Evolutionary conservation across 2,797 vertebrate species (phyloP).

Genomic region (Microctenopoma lineatum): DNA sequence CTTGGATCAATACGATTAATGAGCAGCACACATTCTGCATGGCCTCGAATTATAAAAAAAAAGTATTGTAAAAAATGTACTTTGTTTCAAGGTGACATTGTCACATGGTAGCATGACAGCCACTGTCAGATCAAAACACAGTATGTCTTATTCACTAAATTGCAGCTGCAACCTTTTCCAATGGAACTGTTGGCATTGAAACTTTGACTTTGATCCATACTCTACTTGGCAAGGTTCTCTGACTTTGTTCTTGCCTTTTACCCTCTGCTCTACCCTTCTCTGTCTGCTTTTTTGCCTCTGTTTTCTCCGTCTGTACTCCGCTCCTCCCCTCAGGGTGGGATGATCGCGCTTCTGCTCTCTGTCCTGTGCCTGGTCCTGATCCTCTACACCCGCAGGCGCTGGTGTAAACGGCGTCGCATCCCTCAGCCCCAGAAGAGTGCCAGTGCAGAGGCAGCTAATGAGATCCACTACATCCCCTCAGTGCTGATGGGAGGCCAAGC

Average conservation of each 20-base stretch:
- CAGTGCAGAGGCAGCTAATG: slow-evolving; percentile 96
- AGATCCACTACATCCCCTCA: slow-evolving; percentile 99
- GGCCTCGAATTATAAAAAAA: background rate
- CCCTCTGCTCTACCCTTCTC: slow-evolving; percentile 10
- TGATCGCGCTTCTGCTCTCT: slow-evolving; percentile 97
- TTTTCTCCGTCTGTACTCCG: slow-evolving; percentile 37
- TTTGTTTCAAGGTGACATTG: slow-evolving; percentile 47
- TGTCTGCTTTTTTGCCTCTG: slow-evolving; percentile 2
- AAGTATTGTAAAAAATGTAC: no score
- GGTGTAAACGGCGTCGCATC: slow-evolving; percentile 97
- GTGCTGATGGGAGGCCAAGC: slow-evolving; percentile 97
- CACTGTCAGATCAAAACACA: slow-evolving; percentile 33
- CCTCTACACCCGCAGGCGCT: slow-evolving; percentile 95
- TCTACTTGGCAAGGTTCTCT: slow-evolving; percentile 51
- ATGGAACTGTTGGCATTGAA: slow-evolving; percentile 29
- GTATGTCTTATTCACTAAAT: slow-evolving; percentile 41
- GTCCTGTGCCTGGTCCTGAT: slow-evolving; percentile 97
- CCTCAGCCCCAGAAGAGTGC: slow-evolving; percentile 98
- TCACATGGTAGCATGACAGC: slow-evolving; percentile 7
- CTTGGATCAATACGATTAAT: no score
- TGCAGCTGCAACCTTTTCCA: slow-evolving; percentile 39
- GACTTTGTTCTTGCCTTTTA: slow-evolving; percentile 57
- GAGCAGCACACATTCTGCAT: background rate
- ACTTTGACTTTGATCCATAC: slow-evolving; percentile 64
- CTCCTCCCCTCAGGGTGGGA: slow-evolving; percentile 88